phyloP scores from a whole-genome alignment of 2,797 vertebrate species.

The Takifugu ocellatus region DNA sequence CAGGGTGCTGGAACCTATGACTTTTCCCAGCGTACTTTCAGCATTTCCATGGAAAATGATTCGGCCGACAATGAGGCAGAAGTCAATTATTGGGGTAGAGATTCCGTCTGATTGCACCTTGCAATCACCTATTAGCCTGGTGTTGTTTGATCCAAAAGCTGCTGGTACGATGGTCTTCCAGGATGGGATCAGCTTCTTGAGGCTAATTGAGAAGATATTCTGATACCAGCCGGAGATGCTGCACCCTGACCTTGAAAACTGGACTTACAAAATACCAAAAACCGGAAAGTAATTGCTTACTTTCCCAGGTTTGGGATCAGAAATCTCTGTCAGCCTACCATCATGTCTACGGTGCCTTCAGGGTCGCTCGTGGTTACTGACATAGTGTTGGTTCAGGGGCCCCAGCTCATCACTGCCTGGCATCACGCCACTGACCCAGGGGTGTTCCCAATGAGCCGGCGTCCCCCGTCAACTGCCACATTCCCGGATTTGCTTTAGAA shows the following conservation, averaged over 20 bases:
- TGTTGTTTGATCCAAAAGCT: constrained; percentile 27
- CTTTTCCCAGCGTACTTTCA: constrained; percentile 13
- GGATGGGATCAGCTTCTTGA: constrained; percentile 26
- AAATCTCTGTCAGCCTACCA: too few species aligned
- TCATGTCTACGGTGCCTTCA: neutral
- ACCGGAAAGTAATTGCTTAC: neutral
- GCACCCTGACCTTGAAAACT: neutral
- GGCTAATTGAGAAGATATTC: constrained; percentile 35
- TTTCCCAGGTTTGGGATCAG: neutral
- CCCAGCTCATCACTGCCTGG: constrained; percentile 29
- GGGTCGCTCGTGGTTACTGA: constrained; percentile 35
- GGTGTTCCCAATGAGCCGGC: constrained; percentile 49
- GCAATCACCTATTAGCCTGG: constrained; percentile 37
- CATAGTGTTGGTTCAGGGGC: constrained; percentile 32
- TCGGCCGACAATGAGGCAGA: constrained; percentile 26
- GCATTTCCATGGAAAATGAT: constrained; percentile 10
- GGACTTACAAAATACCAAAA: constrained; percentile 1
- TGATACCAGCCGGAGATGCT: constrained; percentile 5
- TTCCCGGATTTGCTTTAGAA: constrained; percentile 34
- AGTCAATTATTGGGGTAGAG: constrained; percentile 45
- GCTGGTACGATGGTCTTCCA: constrained; percentile 25
- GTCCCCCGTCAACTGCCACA: constrained; percentile 45
- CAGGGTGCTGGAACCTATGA: too few species aligned
- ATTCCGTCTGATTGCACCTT: constrained; percentile 33
- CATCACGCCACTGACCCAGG: constrained; percentile 48